Conservation (phyloP, 37 sponge, comb jelly and placozoan species). For the Cladorhizidae sp. region DNA sequence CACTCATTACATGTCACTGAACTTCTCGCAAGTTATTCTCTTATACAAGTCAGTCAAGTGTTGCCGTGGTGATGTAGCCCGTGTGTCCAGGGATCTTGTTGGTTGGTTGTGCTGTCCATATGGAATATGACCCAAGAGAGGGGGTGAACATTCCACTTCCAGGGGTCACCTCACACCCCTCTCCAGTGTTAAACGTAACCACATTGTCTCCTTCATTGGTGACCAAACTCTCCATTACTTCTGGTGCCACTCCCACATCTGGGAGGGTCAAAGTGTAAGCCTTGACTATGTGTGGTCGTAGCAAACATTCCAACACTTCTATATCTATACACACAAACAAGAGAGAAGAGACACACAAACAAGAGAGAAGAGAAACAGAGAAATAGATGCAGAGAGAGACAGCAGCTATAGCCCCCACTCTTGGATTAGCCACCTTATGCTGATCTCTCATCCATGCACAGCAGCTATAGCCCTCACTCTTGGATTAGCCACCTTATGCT, state of each 20-base stretch:
- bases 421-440: too few relatives aligned
- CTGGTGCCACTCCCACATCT: constrained; percentile 44
- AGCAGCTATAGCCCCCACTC: too few relatives aligned
- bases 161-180: not conserved
- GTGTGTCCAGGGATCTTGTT: constrained; percentile 88
- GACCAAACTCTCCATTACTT: constrained; percentile 25
- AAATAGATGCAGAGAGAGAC: too few relatives aligned
- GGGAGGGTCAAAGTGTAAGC: constrained; percentile 30
- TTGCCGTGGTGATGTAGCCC: constrained; percentile 90
- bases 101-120: constrained; percentile 72
- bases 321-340: constrained; percentile 65
- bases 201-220: constrained; percentile 39
- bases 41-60: constrained; percentile 52
- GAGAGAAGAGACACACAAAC: not conserved
- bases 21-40: too few relatives aligned
- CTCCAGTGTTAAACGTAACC: not conserved
- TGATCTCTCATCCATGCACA: too few relatives aligned
- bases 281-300: constrained; percentile 65
- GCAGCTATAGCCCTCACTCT: too few relatives aligned
- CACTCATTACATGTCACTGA: too few relatives aligned
- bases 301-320: constrained; percentile 78
- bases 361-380: too few relatives aligned
- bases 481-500: too few relatives aligned
- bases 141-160: constrained; percentile 11
- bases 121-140: not conserved